phyloP scores from a whole-genome alignment of 2,888 invertebrate species.

The Escarpia spicata region DNA sequence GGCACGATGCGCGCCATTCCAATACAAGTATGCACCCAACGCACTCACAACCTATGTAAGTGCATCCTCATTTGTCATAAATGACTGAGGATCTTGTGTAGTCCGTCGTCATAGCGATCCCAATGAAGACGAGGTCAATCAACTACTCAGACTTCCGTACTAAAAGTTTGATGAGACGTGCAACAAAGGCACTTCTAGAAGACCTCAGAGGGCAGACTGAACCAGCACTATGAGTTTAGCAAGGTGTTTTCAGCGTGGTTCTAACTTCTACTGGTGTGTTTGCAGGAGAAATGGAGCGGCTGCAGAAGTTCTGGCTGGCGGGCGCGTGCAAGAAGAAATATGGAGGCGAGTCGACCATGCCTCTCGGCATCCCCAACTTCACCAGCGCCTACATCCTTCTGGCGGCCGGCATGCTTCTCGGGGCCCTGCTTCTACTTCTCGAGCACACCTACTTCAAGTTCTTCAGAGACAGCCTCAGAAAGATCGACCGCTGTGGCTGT shows the following conservation, averaged over 20 bases:
- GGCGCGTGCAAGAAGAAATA: slow-evolving; percentile 93
- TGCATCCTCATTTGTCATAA: too few relatives aligned
- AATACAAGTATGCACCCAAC: too few relatives aligned
- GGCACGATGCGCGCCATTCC: too few relatives aligned
- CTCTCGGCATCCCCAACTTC: slow-evolving; percentile 79
- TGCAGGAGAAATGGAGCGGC: slow-evolving; percentile 87
- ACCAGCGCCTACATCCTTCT: slow-evolving; percentile 95
- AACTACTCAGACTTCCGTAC: too few relatives aligned
- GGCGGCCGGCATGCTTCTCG: slow-evolving; percentile 92
- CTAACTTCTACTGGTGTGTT: neutral
- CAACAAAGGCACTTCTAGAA: too few relatives aligned
- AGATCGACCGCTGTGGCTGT: slow-evolving; percentile 84
- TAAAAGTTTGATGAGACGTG: too few relatives aligned
- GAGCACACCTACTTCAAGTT: slow-evolving; percentile 97
- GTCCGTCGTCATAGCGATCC: too few relatives aligned
- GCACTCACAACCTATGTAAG: too few relatives aligned
- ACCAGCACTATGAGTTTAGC: neutral
- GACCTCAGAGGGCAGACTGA: too few relatives aligned
- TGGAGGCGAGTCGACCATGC: slow-evolving; percentile 73
- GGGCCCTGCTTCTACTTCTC: slow-evolving; percentile 84
- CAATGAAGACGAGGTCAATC: too few relatives aligned
- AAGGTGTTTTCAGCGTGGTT: neutral
- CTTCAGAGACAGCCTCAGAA: slow-evolving; percentile 57
- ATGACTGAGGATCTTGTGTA: too few relatives aligned
- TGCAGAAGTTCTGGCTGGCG: slow-evolving; percentile 93